These are phyloP conservation scores for Itoplectis maculator DNA, from an alignment of 2,888 invertebrate genomes.

Conservation along the genomic window DNA sequence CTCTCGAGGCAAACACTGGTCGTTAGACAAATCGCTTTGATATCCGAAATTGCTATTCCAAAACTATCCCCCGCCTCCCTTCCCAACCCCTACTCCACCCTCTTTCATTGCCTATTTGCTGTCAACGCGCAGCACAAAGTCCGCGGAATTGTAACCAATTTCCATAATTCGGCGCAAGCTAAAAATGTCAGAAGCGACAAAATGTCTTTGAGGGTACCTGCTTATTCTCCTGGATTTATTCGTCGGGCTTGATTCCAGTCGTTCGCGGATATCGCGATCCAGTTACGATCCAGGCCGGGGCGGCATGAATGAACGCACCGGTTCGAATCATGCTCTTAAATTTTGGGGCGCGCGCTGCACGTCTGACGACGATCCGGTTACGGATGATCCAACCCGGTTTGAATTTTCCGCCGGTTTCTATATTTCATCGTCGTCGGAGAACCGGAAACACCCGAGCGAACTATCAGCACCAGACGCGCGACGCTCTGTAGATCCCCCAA, in stretches of 20 bases:
- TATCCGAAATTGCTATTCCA: slow-evolving; percentile 42
- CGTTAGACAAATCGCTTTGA: slow-evolving; percentile 65
- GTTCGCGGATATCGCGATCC: too few relatives aligned
- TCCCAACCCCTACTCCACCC: background rate
- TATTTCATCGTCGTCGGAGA: background rate
- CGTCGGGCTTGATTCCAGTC: too few relatives aligned
- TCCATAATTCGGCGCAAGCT: too few relatives aligned
- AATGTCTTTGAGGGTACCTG: too few relatives aligned
- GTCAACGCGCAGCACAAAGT: background rate
- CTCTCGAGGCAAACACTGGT: slow-evolving; percentile 27
- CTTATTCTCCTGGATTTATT: too few relatives aligned
- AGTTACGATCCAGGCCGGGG: too few relatives aligned
- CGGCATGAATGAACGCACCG: too few relatives aligned
- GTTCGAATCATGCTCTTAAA: too few relatives aligned
- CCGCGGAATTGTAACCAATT: background rate
- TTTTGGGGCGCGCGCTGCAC: too few relatives aligned
- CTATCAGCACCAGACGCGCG: slow-evolving; percentile 45
- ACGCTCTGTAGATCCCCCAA: slow-evolving; percentile 31
- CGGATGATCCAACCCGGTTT: slow-evolving; percentile 3
- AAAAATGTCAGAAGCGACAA: background rate
- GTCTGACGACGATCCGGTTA: slow-evolving; percentile 28
- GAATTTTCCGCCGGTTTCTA: background rate
- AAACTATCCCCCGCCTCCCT: slow-evolving; percentile 11
- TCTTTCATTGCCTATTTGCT: slow-evolving; percentile 1
- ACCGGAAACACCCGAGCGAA: slow-evolving; percentile 31